phyloP scores from a whole-genome alignment of 2,888 invertebrate genomes.

The Vesta saturnalis region DNA sequence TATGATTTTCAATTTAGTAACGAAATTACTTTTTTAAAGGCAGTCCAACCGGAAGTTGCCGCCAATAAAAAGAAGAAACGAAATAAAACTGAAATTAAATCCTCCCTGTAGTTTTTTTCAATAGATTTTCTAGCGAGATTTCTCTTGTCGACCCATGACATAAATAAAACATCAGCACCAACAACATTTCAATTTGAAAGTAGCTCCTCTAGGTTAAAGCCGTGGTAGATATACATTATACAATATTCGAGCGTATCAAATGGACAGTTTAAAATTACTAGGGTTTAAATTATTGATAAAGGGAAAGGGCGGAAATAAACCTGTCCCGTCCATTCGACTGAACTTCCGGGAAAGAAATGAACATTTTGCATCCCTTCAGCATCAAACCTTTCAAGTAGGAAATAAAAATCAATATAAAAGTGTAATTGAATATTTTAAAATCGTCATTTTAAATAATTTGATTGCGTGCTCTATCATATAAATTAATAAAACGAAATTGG shows the following conservation, averaged over 20 bases:
- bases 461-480: too few species aligned
- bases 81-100: slow-evolving; percentile 39
- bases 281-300: slow-evolving; percentile 33
- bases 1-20: slow-evolving; percentile 29
- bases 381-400: not conserved
- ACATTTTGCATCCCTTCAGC: slow-evolving; percentile 10
- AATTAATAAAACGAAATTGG: slow-evolving; percentile 7
- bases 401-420: not conserved
- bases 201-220: slow-evolving; percentile 27
- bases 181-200: slow-evolving; percentile 42
- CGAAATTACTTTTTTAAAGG: slow-evolving; percentile 26
- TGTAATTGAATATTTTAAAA: slow-evolving; percentile 2
- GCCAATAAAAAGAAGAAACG: slow-evolving; percentile 33
- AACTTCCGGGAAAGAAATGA: slow-evolving; percentile 16
- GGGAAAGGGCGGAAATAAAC: slow-evolving; percentile 30
- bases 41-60: slow-evolving; percentile 19
- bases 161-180: slow-evolving; percentile 40
- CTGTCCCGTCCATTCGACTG: slow-evolving; percentile 24
- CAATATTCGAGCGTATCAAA: slow-evolving; percentile 34
- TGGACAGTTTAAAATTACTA: slow-evolving; percentile 34
- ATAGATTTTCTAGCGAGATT: slow-evolving; percentile 39
- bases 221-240: slow-evolving; percentile 19
- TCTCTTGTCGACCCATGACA: slow-evolving; percentile 32
- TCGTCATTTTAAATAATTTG: not conserved
- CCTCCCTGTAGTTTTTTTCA: slow-evolving; percentile 39